These are phyloP conservation scores for Barypeithes pellucidus DNA, from an alignment of 2,888 invertebrate species.

Conservation along the genomic window DNA sequence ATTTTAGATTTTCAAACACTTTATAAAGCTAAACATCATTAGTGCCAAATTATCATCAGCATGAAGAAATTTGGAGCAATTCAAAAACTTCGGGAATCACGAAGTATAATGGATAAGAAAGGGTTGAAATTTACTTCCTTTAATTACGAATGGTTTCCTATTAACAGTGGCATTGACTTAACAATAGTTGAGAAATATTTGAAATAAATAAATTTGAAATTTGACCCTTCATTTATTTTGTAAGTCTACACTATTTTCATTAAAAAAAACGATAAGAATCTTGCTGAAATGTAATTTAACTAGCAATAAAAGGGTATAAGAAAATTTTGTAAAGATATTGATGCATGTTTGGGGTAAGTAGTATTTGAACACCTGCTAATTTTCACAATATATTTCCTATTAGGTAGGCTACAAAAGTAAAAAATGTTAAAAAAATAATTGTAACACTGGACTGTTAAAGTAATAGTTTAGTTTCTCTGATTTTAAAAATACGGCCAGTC, in stretches of 20 bases:
- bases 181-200: neutral
- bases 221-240: neutral
- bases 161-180: neutral
- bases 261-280: neutral
- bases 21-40: neutral
- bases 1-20: neutral
- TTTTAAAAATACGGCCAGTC: neutral
- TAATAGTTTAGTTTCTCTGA: too few species aligned
- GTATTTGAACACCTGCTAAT: too few species aligned
- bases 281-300: neutral
- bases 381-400: too few species aligned
- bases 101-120: too few species aligned
- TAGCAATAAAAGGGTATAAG: too few species aligned
- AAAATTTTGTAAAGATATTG: too few species aligned
- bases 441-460: neutral
- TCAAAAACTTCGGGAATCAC: constrained; percentile 1
- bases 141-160: neutral
- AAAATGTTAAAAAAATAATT: neutral
- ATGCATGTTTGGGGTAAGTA: too few species aligned
- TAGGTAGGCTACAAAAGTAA: too few species aligned
- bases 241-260: neutral
- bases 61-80: neutral
- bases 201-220: neutral
- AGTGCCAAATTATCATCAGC: too few species aligned
- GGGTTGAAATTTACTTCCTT: neutral